Evolutionary conservation across 2,888 invertebrate species (phyloP), one percentile per base, ranked within the genome.

Genomic region (Syritta pipiens): DNA sequence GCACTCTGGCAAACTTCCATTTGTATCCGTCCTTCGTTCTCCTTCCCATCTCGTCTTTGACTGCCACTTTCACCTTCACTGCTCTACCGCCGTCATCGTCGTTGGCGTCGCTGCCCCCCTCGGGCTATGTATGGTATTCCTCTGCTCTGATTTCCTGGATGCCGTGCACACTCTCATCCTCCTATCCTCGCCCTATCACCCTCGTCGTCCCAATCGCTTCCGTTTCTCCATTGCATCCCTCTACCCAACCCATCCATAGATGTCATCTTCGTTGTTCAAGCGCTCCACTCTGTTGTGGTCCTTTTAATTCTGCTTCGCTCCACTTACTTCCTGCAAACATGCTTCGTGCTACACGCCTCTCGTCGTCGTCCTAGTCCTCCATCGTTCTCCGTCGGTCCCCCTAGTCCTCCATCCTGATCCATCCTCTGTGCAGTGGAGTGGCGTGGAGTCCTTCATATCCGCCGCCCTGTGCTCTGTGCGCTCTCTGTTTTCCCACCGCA

Each of bases 291-390:
- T 51, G 48, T 40, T 71, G 65, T 67, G 72, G 72, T 40, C 59
- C 72, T 65, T 77, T 67, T 55, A 67, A 72, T 67, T 60, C 60
- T 19, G 48, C 51, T 60, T 20, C 53, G 53, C 77, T 77, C 60
- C 59, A 65, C 65, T 77, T 77, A 60, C 59, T 67, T 65, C 77
- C 48, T 67, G 37, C 37, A 40, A 14, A 1, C n/a, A 7, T 28
- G 28, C 28, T 28, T 1, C 28, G 2, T n/a, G 2, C 28, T 1
- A 28, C 17, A 7, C 9, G 9, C 32, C 6, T 5, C n/a, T 10
- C 60, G 40, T 48, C 60, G 30, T 30, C 42, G n/a, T 6, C 22
- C 17, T 12, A 46, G 6, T 46, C 24, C 3, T 4, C 10, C 32
- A 32, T 5, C 12, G 35, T 6, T 4, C 17, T 7, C 14, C 1